phyloP scores from a whole-genome alignment of 2,797 vertebrate genomes.

The Mormyrus hasselquistii region DNA sequence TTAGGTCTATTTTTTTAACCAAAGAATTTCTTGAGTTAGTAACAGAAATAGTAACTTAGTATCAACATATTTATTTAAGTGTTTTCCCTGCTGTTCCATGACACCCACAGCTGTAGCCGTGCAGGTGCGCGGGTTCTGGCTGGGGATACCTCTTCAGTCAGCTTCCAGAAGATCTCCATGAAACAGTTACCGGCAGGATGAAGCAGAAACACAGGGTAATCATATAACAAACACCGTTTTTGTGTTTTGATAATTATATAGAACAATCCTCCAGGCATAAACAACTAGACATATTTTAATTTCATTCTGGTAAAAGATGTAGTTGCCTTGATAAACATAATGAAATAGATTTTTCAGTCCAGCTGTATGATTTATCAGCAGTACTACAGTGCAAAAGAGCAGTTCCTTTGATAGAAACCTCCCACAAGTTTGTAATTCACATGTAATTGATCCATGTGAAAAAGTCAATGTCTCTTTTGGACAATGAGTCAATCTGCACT shows the following conservation, averaged over 20 bases:
- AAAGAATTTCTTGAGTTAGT: background rate
- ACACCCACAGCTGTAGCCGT: background rate
- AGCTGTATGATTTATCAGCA: background rate
- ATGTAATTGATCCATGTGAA: background rate
- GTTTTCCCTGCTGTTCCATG: constrained; percentile 2
- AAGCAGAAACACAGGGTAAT: background rate
- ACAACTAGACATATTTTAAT: background rate
- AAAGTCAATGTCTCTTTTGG: background rate
- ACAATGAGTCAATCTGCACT: background rate
- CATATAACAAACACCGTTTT: background rate
- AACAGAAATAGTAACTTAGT: background rate
- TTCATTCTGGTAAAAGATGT: background rate
- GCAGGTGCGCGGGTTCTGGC: background rate
- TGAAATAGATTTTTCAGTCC: background rate
- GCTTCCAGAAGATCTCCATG: background rate
- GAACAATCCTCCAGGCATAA: background rate
- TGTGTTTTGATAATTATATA: background rate
- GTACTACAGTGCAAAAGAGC: background rate
- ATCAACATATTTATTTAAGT: background rate
- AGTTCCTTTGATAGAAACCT: background rate
- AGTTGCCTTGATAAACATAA: background rate
- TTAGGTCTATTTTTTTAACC: background rate
- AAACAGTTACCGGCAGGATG: background rate
- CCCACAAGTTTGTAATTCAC: background rate
- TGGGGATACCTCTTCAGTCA: background rate